Conservation (phyloP, 2,113 vertebrate species). For the Axis porcinus region DNA sequence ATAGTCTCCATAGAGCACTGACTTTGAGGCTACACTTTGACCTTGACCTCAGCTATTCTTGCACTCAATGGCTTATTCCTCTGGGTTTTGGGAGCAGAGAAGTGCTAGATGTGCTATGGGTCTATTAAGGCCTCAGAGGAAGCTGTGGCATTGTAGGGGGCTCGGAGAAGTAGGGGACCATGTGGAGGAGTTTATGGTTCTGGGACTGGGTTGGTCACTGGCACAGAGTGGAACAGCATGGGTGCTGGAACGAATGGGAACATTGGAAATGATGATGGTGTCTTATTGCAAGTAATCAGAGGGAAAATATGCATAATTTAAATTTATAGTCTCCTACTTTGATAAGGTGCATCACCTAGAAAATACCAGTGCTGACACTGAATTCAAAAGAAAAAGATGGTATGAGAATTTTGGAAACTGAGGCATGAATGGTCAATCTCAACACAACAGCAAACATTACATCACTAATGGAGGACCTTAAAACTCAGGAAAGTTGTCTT, state of each 20-base stretch:
- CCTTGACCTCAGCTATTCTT: background rate
- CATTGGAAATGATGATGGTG: background rate
- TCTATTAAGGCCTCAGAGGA: background rate
- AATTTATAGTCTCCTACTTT: slow-evolving; percentile 21
- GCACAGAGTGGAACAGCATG: background rate
- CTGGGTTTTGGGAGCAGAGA: background rate
- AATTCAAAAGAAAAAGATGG: slow-evolving; percentile 38
- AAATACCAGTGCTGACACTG: slow-evolving; percentile 24
- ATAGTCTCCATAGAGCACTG: background rate
- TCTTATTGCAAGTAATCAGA: background rate
- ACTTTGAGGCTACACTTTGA: background rate
- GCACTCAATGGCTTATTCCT: background rate
- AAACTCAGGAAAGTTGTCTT: slow-evolving; percentile 23
- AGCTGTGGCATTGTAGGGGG: background rate
- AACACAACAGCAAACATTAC: background rate
- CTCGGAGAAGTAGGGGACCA: background rate
- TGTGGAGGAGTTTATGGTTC: background rate
- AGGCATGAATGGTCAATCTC: background rate
- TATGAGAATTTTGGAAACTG: slow-evolving; percentile 9
- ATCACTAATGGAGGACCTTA: slow-evolving; percentile 21
- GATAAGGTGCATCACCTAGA: slow-evolving; percentile 19
- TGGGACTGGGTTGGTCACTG: background rate
- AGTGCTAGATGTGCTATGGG: background rate
- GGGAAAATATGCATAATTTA: slow-evolving; percentile 39
- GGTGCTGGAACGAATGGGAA: background rate